Base-by-base conservation (phyloP, 1,140 invertebrate genomes). In the Antheraea pernyi region DNA sequence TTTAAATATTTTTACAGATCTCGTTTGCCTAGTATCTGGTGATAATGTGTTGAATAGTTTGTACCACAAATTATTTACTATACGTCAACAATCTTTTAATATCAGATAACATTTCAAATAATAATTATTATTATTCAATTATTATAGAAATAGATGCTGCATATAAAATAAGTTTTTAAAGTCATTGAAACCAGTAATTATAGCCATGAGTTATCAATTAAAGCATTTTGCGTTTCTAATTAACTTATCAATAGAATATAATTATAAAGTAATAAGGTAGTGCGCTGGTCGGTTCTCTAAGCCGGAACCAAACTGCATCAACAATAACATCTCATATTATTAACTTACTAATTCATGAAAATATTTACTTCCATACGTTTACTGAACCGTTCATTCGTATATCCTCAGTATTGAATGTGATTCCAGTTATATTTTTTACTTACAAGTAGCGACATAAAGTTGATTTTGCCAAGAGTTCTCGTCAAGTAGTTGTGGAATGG, bases 351-450 rank as follows among this genome's bases (percentile, higher is more conserved):
- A 53, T 53, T 53, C 6, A 16, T 53, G 1, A 7, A 53, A 53
- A 53, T 53, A 53, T 70, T 70, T 69, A 69, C 68, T 65, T 67
- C 22, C 37, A 65, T 62, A 62, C 75, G 73, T 67, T 64, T 77
- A 74, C 65, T 66, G 68, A 76, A 67, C 42, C 70, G 71, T 73
- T 74, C 76, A 77, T 69, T 66, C 81, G 59, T 80, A 69, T 80
- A 72, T 83, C 78, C 80, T 68, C 39, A 53, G 46, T 53, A 16
- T 53, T 13, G 16, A 53, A 1, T 13, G 46, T 16, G 46, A 2
- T 53, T 53, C 16, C 46, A 53, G 16, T 16, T 16, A 6, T n/a
- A 13, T 53, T 53, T 53, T 42, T 16, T 16, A 53, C 46, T 53
- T 53, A 16, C 13, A 53, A 53, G 8, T 42, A 42, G 7, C 39